Percentiles rank a stretch among this genome's conserved stretches.
These are phyloP conservation scores for Columba janthina DNA, from an alignment of 2,113 vertebrate species.

Conservation along the genomic window DNA sequence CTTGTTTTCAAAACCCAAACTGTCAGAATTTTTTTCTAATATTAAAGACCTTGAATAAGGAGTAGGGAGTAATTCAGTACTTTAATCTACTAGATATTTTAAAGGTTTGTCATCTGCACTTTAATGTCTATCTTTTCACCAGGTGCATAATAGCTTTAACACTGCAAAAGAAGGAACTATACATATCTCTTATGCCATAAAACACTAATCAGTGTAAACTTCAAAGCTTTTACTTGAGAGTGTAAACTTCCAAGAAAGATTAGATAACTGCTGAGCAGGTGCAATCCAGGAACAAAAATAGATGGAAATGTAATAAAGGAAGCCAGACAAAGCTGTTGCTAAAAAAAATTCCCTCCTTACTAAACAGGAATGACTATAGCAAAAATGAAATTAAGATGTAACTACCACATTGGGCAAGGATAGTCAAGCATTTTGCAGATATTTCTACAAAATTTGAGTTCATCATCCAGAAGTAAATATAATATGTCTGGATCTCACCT, in stretches of 20 bases:
- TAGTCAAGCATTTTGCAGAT: neutral
- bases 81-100: constrained; percentile 55
- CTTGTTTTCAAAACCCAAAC: neutral
- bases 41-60: constrained; percentile 13
- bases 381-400: neutral
- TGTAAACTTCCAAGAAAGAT: constrained; percentile 70
- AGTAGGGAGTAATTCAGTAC: constrained; percentile 26
- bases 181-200: constrained; percentile 62
- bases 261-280: constrained; percentile 77
- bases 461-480: neutral
- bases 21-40: neutral
- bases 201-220: constrained; percentile 65
- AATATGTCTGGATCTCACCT: neutral
- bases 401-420: neutral
- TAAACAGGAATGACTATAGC: neutral
- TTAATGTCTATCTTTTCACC: constrained; percentile 42
- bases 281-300: constrained; percentile 62
- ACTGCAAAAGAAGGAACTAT: constrained; percentile 42
- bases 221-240: constrained; percentile 67
- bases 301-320: constrained; percentile 45
- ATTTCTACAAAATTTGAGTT: neutral
- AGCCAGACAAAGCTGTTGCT: constrained; percentile 55
- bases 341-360: neutral
- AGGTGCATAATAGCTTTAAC: constrained; percentile 66
- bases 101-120: constrained; percentile 52